Percentiles rank a stretch among this genome's conserved stretches.
Conservation (phyloP, 2,797 vertebrate species). For the Sus cebifrons region DNA sequence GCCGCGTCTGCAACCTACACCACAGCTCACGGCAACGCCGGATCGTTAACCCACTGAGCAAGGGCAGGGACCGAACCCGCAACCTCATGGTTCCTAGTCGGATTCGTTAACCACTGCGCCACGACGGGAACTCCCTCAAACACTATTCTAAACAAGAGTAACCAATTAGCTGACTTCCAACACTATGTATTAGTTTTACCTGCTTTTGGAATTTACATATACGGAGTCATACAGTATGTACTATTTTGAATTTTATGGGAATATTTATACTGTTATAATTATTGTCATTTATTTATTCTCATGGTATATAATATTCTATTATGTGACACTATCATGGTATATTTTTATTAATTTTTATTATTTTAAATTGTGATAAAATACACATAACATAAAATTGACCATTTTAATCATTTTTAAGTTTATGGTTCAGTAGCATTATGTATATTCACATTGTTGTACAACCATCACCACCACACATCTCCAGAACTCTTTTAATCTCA, state of each 20-base stretch:
- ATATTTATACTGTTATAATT: constrained; percentile 3
- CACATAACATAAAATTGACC: neutral
- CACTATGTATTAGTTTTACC: neutral
- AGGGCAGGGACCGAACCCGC: too few species aligned
- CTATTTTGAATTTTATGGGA: neutral
- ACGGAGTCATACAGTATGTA: neutral
- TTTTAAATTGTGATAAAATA: constrained; percentile 57
- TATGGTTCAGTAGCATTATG: neutral
- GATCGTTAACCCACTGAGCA: too few species aligned
- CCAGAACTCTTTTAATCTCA: neutral
- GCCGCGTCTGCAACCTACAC: too few species aligned
- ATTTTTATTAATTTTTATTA: constrained; percentile 42
- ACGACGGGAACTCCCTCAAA: too few species aligned
- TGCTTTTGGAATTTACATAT: constrained; percentile 39
- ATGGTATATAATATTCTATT: neutral
- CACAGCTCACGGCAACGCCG: too few species aligned
- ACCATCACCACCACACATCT: neutral
- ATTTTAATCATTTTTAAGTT: constrained; percentile 6
- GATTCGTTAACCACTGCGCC: too few species aligned
- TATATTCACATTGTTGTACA: neutral
- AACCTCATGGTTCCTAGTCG: too few species aligned
- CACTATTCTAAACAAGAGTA: neutral
- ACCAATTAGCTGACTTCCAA: neutral
- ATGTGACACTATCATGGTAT: neutral
- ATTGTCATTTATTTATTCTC: constrained; percentile 1